A percentile compares a stretch with the other conserved stretches of the same genome.
Conservation (phyloP, 92 coral and sea anemone genomes). For the Porites cylindrica region DNA sequence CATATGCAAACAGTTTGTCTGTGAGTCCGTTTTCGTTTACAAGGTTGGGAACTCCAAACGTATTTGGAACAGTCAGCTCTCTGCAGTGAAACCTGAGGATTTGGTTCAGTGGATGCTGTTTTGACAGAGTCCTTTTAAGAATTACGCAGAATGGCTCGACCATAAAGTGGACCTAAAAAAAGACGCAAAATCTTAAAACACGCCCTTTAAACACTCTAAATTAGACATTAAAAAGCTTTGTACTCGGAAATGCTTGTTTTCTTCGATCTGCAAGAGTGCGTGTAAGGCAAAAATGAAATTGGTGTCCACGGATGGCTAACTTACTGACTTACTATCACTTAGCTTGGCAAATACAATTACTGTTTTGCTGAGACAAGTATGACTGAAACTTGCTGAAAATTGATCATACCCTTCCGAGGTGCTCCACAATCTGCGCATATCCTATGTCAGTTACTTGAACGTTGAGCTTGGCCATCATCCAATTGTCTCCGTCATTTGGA, state of each 20-base stretch:
- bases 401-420: conserved; percentile 47
- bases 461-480: conserved; percentile 39
- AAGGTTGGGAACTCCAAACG: conserved; percentile 63
- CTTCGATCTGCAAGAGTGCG: too few relatives aligned
- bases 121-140: conserved; percentile 61
- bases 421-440: conserved; percentile 22
- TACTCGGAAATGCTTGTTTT: too few relatives aligned
- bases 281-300: too few relatives aligned
- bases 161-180: conserved; percentile 41
- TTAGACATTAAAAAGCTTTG: too few relatives aligned
- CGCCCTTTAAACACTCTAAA: too few relatives aligned
- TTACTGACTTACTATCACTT: too few relatives aligned
- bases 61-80: conserved; percentile 60
- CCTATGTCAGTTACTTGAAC: conserved; percentile 28
- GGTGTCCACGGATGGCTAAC: too few relatives aligned
- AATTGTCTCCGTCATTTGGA: conserved; percentile 27
- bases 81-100: conserved; percentile 80
- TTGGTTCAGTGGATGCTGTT: conserved; percentile 65
- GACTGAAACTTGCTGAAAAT: too few relatives aligned
- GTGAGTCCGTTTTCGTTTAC: neutral
- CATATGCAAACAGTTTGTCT: conserved; percentile 60
- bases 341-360: neutral
- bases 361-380: too few relatives aligned
- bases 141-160: conserved; percentile 71
- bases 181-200: neutral